Evolutionary conservation across 2,888 invertebrate species (phyloP).

Genomic region (Drosophila fungiperda): DNA sequence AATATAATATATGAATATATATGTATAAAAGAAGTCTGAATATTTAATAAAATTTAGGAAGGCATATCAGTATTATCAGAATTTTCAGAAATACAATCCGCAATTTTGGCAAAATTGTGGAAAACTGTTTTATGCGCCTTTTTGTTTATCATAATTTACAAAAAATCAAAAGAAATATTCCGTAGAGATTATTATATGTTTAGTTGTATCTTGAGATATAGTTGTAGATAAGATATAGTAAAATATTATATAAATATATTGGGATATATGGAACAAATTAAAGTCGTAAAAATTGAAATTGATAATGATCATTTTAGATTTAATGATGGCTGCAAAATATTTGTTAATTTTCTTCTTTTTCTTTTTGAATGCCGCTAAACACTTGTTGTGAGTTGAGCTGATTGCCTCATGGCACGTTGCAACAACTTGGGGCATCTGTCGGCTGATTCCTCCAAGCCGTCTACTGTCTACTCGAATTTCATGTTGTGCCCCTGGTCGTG

Average conservation of each 20-base stretch:
- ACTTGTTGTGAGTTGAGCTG: not conserved
- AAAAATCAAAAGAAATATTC: not conserved
- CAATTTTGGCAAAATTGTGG: not conserved
- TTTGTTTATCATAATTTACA: too few relatives aligned
- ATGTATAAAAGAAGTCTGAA: not conserved
- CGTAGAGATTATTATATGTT: not conserved
- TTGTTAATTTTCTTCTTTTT: not conserved
- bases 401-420: not conserved
- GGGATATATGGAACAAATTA: not conserved
- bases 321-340: not conserved
- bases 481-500: constrained; percentile 10
- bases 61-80: too few relatives aligned
- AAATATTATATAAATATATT: not conserved
- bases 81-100: not conserved
- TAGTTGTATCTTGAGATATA: not conserved
- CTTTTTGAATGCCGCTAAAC: not conserved
- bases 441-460: constrained; percentile 9
- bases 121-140: not conserved
- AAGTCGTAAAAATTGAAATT: not conserved
- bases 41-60: too few relatives aligned
- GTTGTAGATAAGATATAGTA: not conserved
- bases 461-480: constrained; percentile 63
- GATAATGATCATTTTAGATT: not conserved
- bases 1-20: not conserved
- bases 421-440: constrained; percentile 1